Base-by-base conservation (phyloP, 2,888 invertebrate genomes). In the Hesperia comma region DNA sequence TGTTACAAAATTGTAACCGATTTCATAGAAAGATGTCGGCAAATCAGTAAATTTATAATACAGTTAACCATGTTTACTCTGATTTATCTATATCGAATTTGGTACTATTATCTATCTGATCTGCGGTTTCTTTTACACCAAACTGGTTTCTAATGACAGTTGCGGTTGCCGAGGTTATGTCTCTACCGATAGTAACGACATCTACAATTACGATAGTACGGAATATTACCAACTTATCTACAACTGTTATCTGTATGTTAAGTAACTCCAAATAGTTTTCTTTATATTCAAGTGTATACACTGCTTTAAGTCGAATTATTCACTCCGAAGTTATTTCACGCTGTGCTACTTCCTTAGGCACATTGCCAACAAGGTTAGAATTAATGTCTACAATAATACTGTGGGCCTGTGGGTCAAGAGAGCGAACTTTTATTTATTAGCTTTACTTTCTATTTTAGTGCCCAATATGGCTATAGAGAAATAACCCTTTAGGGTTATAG, bases 141-240 rank as follows among this genome's bases (percentile, higher is more conserved):
- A 37, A 4, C 51, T 5, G 12, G 68, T 56, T 37, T n/a, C 40
- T 61, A 67, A 61, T 67, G 49, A 61, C 43, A 6, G 37, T 26
- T 67, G 67, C 61, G 61, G 67, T 67, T 37, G 40, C 41, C 56
- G 56, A 40, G 32, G 21, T 33, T 26, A 55, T 46, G 14, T 51
- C 21, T 37, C 1, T 37, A n/a, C n/a, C n/a, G n/a, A n/a, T n/a
- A n/a, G n/a, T n/a, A 37, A 37, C 37, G 12, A 37, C 12, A 37
- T 10, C 12, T 21, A 14, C 19, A 3, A 51, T 21, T 51, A 14
- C 12, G 21, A n/a, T 12, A 26, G 26, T 26, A 26, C 26, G 26
- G 26, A 26, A 21, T 51, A 12, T 51, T n/a, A 8, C 26, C 26
- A 2, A 26, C 26, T 17, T 46, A 51, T 51, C 12, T 12, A 51